phyloP scores from a whole-genome alignment of 2,888 invertebrate species.

The Dynastes grantii region DNA sequence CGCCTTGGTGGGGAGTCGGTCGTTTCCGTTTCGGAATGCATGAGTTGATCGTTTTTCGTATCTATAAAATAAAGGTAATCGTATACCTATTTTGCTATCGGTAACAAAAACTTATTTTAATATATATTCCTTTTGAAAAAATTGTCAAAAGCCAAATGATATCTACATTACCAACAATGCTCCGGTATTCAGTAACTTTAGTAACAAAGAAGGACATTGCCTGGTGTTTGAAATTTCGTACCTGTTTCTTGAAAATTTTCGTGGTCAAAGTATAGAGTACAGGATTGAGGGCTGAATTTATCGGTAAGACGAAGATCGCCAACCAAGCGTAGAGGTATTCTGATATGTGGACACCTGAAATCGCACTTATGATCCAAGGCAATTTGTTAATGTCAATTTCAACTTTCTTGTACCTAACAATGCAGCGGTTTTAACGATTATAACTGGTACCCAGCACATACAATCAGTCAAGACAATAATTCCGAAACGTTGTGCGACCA shows the following conservation, averaged over 20 bases:
- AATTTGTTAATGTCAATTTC: background rate
- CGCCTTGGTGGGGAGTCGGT: constrained; percentile 67
- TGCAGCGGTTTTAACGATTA: constrained; percentile 74
- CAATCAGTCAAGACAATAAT: constrained; percentile 76
- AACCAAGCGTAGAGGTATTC: constrained; percentile 76
- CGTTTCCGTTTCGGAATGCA: constrained; percentile 60
- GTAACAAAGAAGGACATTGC: background rate
- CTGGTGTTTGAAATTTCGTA: constrained; percentile 53
- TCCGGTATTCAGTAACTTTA: background rate
- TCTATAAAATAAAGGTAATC: constrained; percentile 56
- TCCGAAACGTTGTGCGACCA: constrained; percentile 75
- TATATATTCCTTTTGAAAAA: background rate
- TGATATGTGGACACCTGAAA: constrained; percentile 72
- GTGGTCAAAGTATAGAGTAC: constrained; percentile 77
- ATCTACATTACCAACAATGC: constrained; percentile 2
- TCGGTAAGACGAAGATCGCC: constrained; percentile 76
- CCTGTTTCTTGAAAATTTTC: constrained; percentile 75
- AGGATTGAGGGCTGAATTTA: constrained; percentile 77
- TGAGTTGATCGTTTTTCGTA: constrained; percentile 64
- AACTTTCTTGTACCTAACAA: constrained; percentile 68
- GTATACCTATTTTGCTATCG: too few species aligned
- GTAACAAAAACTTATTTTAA: background rate
- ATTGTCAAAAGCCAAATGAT: background rate
- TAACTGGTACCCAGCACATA: constrained; percentile 76
- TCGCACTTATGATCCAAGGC: constrained; percentile 23